phyloP scores from a whole-genome alignment of 2,797 vertebrate genomes.

The Microctenopoma steveboyesi region DNA sequence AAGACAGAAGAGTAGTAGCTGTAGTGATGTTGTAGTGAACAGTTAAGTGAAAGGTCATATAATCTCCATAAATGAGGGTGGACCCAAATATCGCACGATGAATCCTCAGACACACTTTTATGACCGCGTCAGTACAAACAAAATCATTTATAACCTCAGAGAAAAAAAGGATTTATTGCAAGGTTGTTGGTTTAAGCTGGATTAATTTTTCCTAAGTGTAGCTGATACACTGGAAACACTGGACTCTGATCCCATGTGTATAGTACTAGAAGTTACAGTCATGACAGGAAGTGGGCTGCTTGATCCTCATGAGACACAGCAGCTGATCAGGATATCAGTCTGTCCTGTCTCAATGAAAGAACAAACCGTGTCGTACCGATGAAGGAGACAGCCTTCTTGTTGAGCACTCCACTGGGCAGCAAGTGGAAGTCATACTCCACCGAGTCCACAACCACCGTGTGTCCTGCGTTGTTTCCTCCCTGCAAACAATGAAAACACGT shows the following conservation, averaged over 20 bases:
- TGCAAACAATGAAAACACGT: constrained; percentile 58
- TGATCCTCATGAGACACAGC: neutral
- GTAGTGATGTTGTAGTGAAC: too few relatives aligned
- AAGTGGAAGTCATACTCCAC: constrained; percentile 89
- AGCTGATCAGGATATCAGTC: constrained; percentile 11
- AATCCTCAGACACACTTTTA: neutral
- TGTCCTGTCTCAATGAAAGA: neutral
- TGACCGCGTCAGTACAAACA: neutral
- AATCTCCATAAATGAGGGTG: too few relatives aligned
- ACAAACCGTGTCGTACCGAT: constrained; percentile 74
- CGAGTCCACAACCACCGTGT: constrained; percentile 86
- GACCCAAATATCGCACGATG: neutral
- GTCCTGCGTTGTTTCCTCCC: constrained; percentile 89
- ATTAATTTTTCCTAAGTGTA: neutral
- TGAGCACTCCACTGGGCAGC: constrained; percentile 87
- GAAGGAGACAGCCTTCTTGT: constrained; percentile 85
- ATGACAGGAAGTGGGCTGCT: neutral
- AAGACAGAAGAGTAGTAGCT: too few relatives aligned
- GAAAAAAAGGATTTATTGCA: neutral
- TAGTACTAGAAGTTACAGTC: neutral
- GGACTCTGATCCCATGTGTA: neutral
- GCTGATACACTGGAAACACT: neutral
- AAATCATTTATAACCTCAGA: neutral
- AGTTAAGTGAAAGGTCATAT: too few relatives aligned
- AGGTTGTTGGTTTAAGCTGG: neutral